Conservation (phyloP, 2,888 invertebrate genomes). For the Oscheius myriophilus region DNA sequence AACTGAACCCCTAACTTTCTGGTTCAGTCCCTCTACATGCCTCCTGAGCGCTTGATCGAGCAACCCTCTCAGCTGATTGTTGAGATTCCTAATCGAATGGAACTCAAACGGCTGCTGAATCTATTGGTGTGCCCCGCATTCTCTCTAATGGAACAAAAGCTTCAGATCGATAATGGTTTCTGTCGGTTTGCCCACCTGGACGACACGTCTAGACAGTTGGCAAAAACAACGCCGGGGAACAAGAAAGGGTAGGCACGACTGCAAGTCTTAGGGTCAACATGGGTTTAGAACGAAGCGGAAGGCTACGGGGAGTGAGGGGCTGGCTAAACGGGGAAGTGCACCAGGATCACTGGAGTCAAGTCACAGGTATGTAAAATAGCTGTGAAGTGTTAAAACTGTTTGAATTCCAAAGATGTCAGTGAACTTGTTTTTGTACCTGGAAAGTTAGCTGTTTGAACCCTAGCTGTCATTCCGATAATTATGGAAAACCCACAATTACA, state of each 20-base stretch:
- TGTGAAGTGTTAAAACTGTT: no score
- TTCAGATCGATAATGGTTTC: conserved; percentile 49
- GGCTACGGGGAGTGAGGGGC: background rate
- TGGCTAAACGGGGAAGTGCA: no score
- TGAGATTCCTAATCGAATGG: conserved; percentile 32
- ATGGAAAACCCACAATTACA: no score
- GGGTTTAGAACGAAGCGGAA: conserved; percentile 12
- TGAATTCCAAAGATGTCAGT: no score
- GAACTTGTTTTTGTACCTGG: no score
- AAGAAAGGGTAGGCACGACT: background rate
- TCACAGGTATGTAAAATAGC: no score
- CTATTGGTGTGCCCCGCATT: conserved; percentile 34
- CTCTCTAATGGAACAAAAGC: background rate
- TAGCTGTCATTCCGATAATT: no score
- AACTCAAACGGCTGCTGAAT: conserved; percentile 39
- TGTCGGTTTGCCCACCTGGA: conserved; percentile 39
- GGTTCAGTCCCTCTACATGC: background rate
- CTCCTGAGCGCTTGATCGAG: background rate
- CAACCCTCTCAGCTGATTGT: conserved; percentile 34
- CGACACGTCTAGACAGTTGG: conserved; percentile 5
- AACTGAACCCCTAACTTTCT: background rate
- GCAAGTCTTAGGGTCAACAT: background rate
- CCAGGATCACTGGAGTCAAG: no score
- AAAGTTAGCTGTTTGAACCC: no score
- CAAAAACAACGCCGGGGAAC: conserved; percentile 1